These are phyloP conservation scores for Buphagus erythrorhynchus DNA, from an alignment of 2,797 vertebrate species.

Conservation along the genomic window DNA sequence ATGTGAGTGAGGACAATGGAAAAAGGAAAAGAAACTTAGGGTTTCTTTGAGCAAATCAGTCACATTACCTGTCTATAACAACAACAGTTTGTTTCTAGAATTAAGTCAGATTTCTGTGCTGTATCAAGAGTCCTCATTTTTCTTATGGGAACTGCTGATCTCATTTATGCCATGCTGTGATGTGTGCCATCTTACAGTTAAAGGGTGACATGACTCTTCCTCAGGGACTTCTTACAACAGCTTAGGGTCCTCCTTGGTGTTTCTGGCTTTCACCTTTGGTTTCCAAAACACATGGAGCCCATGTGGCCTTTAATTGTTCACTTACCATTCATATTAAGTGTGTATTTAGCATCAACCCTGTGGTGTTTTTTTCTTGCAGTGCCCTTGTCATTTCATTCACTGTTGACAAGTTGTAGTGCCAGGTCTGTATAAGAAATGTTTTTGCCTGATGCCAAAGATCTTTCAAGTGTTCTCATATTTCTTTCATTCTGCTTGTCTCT, in stretches of 20 bases:
- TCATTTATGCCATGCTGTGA: not conserved
- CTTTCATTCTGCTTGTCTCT: conserved; percentile 21
- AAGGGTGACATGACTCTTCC: not conserved
- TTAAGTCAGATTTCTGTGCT: not conserved
- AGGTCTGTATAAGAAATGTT: conserved; percentile 46
- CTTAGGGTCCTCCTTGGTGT: not conserved
- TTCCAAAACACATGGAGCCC: not conserved
- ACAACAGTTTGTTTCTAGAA: not conserved
- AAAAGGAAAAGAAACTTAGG: not conserved
- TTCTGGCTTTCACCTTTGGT: not conserved
- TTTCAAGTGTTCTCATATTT: not conserved
- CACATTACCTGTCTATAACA: too few relatives aligned
- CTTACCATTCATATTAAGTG: not conserved
- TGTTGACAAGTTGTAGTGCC: conserved; percentile 65
- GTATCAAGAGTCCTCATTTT: not conserved
- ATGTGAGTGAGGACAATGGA: not conserved
- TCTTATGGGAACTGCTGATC: not conserved
- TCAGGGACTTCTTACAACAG: not conserved
- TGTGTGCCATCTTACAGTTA: not conserved
- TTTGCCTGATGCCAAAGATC: conserved; percentile 50
- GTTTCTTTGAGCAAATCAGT: not conserved
- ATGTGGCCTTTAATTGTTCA: not conserved
- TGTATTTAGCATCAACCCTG: conserved; percentile 14
- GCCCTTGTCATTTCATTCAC: conserved; percentile 64
- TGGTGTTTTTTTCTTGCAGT: conserved; percentile 60